phyloP scores from a whole-genome alignment of 2,888 invertebrate genomes.

The Synergus laeviventris region DNA sequence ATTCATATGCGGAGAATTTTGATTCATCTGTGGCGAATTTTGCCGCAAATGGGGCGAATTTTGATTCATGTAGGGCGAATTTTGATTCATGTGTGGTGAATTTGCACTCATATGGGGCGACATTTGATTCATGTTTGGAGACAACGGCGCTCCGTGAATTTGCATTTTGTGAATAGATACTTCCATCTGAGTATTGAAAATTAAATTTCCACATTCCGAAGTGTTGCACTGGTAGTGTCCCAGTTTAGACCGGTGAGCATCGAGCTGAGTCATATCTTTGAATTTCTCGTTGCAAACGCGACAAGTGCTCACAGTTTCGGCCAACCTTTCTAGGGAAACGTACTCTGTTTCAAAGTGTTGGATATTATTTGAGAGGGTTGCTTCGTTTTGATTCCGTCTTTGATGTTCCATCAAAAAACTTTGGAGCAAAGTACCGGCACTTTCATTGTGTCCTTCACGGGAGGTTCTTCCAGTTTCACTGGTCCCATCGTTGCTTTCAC shows the following conservation, averaged over 20 bases:
- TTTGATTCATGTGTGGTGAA: conserved; percentile 56
- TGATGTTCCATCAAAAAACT: conserved; percentile 72
- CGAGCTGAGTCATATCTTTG: conserved; percentile 78
- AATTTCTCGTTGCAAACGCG: conserved; percentile 81
- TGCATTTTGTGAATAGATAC: conserved; percentile 71
- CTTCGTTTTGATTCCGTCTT: conserved; percentile 64
- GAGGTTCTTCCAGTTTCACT: conserved; percentile 45
- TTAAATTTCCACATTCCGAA: conserved; percentile 70
- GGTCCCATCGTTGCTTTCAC: conserved; percentile 13
- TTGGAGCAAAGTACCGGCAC: conserved; percentile 66
- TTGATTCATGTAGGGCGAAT: conserved; percentile 62
- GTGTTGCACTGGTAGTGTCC: conserved; percentile 79
- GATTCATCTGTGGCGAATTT: conserved; percentile 62
- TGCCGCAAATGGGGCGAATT: conserved; percentile 60
- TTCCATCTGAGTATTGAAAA: conserved; percentile 68
- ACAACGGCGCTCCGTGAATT: conserved; percentile 65
- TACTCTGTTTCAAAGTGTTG: conserved; percentile 78
- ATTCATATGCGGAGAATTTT: conserved; percentile 61
- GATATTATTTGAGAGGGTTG: conserved; percentile 58
- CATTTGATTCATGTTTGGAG: conserved; percentile 61
- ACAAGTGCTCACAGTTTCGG: conserved; percentile 79
- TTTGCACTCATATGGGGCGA: conserved; percentile 64
- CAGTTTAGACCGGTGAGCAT: conserved; percentile 78
- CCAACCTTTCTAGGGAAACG: conserved; percentile 81
- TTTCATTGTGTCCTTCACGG: conserved; percentile 61